Evolutionary conservation across 2,113 vertebrate species (phyloP), one percentile per base, ranked within the genome.

Genomic region (Sorex araneus): DNA sequence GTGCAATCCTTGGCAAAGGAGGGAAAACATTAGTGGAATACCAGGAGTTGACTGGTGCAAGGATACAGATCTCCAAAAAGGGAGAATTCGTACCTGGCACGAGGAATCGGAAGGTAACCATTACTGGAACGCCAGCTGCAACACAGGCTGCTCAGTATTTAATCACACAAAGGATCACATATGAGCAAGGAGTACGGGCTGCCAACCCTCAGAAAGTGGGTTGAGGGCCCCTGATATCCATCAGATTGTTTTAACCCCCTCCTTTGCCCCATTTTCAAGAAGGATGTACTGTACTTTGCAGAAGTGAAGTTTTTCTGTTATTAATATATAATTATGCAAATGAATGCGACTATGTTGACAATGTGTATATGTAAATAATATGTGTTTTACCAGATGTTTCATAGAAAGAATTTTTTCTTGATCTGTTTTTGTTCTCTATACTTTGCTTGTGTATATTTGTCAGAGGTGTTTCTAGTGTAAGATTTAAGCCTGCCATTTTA

Each of bases 301-400:
- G 98, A 98, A 98, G 98, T 98, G 98, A 98, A 98, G 98, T 98
- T 98, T 98, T 98, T 98, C 98, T 98, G 98, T 98, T 98, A 98
- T 98, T 98, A 98, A 98, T 98, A 98, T 98, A 98, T 98, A 98
- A 98, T 98, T 98, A 98, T 98, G 98, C 98, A 98, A 98, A 98
- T 98, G 98, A 98, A 98, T 98, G 98, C 98, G 98, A 98, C 98
- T 98, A 98, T 98, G 98, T 98, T 98, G 98, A 98, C 98, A 98
- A 98, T 98, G 98, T 98, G 98, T 98, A 98, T 98, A 98, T 98
- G 98, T 98, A 98, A 98, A 98, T 98, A 98, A 98, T 98, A 98
- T 98, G 98, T 98, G 98, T 98, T 98, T 98, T 98, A 98, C 97
- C 98, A 98, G 98, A 98, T 98, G 98, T 98, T 98, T 98, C 98